A percentile compares a stretch with the other conserved stretches of the same genome.
Evolutionary conservation across 2,888 invertebrate species (phyloP).

Genomic region (Drosophila birchii): DNA sequence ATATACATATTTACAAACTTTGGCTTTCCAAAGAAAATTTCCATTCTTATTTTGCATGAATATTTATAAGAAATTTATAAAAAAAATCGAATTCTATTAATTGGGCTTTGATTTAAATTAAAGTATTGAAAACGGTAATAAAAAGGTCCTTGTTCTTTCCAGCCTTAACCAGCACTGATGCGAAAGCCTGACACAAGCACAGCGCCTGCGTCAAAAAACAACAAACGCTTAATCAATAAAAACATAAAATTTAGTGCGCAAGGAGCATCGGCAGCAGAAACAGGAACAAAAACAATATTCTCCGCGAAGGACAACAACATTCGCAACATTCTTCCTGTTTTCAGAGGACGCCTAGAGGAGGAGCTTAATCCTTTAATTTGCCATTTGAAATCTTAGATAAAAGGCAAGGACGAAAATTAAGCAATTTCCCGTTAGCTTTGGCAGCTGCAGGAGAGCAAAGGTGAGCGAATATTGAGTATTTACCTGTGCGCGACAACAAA

Average conservation of each 20-base stretch:
- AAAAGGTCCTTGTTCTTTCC: background rate
- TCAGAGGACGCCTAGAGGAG: constrained; percentile 9
- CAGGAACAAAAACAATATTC: constrained; percentile 45
- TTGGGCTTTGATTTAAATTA: background rate
- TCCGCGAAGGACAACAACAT: constrained; percentile 19
- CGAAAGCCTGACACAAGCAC: background rate
- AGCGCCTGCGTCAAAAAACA: constrained; percentile 48
- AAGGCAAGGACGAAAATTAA: background rate
- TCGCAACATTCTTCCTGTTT: background rate
- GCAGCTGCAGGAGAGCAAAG: constrained; percentile 10
- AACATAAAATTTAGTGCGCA: constrained; percentile 74
- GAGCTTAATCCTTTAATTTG: background rate
- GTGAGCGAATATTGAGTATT: constrained; percentile 27
- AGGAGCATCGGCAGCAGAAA: constrained; percentile 60
- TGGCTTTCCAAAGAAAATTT: background rate
- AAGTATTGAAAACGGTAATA: background rate
- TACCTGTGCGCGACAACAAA: constrained; percentile 23
- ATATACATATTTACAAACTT: no score
- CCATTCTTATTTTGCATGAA: background rate
- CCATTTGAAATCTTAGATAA: background rate
- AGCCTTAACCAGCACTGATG: background rate
- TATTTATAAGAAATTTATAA: background rate
- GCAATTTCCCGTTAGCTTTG: constrained; percentile 2
- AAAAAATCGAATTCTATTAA: no score
- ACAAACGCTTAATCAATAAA: constrained; percentile 75